phyloP scores from a whole-genome alignment of 2,797 vertebrate genomes.

The Spinus pinus region DNA sequence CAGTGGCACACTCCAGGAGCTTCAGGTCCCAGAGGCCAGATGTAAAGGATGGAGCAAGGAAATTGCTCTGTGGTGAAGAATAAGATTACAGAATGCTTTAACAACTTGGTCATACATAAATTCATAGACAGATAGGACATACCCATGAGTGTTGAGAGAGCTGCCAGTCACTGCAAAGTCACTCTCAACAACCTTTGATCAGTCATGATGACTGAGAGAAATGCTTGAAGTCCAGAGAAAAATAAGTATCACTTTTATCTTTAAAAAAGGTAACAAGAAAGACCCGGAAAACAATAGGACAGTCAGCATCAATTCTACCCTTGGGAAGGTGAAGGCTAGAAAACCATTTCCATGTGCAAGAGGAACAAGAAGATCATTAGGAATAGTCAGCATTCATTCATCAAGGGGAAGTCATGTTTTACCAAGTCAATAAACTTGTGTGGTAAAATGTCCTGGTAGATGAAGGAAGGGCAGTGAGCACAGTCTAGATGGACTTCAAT shows the following conservation, averaged over 20 bases:
- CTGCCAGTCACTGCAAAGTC: neutral
- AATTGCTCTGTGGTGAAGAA: neutral
- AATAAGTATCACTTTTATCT: neutral
- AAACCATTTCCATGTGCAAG: neutral
- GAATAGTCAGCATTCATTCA: neutral
- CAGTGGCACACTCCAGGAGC: neutral
- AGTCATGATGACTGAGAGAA: neutral
- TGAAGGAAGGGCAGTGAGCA: neutral
- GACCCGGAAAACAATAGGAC: neutral
- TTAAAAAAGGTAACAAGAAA: neutral
- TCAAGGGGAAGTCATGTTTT: neutral
- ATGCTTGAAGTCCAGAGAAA: neutral
- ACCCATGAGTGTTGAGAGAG: neutral
- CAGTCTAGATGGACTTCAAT: neutral
- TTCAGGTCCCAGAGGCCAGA: neutral
- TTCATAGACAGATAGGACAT: neutral
- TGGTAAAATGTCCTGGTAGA: neutral
- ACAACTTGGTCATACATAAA: neutral
- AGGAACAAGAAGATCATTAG: neutral
- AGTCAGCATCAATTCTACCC: neutral
- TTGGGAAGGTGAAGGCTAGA: neutral
- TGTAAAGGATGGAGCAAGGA: neutral
- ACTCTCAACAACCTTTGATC: neutral
- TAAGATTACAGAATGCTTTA: neutral
- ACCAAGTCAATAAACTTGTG: neutral